phyloP scores from a whole-genome alignment of 2,888 invertebrate genomes.

The Ochlodes sylvanus region DNA sequence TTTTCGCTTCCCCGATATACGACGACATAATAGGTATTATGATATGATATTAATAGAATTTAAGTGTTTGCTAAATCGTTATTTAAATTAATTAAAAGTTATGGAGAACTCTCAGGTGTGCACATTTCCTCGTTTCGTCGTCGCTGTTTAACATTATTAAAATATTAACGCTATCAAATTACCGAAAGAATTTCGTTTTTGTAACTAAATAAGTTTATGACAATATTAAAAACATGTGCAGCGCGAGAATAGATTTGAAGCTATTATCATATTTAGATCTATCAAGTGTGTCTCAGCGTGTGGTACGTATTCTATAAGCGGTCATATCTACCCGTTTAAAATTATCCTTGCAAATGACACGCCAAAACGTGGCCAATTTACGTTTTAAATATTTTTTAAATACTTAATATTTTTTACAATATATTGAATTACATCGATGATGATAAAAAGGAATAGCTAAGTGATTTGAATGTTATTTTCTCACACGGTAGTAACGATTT shows the following conservation, averaged over 20 bases:
- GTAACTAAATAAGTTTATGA: constrained; percentile 6
- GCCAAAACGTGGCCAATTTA: neutral
- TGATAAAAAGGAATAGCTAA: no score
- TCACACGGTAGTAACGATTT: no score
- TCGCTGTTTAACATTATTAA: no score
- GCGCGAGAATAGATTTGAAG: constrained; percentile 16
- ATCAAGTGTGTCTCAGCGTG: constrained; percentile 25
- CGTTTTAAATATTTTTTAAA: neutral
- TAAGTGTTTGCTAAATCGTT: no score
- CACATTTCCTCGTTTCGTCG: no score
- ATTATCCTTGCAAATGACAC: constrained; percentile 13
- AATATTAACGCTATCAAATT: neutral
- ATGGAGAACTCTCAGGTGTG: no score
- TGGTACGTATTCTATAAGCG: constrained; percentile 24
- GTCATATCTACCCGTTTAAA: neutral
- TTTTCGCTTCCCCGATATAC: constrained; percentile 20
- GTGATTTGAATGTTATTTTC: no score
- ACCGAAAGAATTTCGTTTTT: neutral
- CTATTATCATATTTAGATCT: constrained; percentile 20
- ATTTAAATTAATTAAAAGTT: no score
- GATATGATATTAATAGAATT: no score
- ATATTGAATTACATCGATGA: no score
- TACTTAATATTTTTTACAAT: no score
- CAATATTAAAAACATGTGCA: constrained; percentile 24
- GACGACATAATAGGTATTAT: constrained; percentile 12